These are phyloP conservation scores for Formica aserva DNA, from an alignment of 2,888 invertebrate species.

Conservation along the genomic window DNA sequence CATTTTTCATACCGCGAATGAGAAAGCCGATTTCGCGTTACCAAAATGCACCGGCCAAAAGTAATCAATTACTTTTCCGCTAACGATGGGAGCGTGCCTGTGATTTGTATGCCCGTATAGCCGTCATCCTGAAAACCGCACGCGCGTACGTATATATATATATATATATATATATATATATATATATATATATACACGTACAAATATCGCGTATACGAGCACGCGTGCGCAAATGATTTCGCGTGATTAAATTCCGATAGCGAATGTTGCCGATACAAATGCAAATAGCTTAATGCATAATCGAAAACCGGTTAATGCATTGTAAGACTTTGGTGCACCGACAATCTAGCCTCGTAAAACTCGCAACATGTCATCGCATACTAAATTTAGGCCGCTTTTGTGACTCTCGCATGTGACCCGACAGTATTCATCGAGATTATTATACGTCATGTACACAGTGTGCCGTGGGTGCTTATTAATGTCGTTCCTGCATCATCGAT, in stretches of 20 bases:
- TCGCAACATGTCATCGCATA: conserved; percentile 64
- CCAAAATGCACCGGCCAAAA: conserved; percentile 74
- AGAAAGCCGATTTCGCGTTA: conserved; percentile 75
- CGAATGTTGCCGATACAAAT: conserved; percentile 35
- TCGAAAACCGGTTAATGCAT: conserved; percentile 34
- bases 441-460: conserved; percentile 67
- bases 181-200: neutral
- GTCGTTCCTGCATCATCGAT: conserved; percentile 72
- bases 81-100: conserved; percentile 64
- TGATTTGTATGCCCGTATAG: conserved; percentile 33
- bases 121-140: conserved; percentile 37
- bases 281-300: conserved; percentile 47
- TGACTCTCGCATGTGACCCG: conserved; percentile 73
- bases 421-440: conserved; percentile 73
- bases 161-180: neutral
- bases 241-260: conserved; percentile 38
- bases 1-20: conserved; percentile 69
- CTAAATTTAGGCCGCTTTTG: conserved; percentile 69
- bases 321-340: conserved; percentile 35
- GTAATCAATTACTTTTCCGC: conserved; percentile 77
- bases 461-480: conserved; percentile 70
- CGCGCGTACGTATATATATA: neutral
- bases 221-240: conserved; percentile 30
- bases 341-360: conserved; percentile 54
- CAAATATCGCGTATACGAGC: conserved; percentile 3